Evolutionary conservation across 2,797 vertebrate genomes (phyloP), one percentile per base, ranked within the genome.

Genomic region (Sebastes hubbsi): DNA sequence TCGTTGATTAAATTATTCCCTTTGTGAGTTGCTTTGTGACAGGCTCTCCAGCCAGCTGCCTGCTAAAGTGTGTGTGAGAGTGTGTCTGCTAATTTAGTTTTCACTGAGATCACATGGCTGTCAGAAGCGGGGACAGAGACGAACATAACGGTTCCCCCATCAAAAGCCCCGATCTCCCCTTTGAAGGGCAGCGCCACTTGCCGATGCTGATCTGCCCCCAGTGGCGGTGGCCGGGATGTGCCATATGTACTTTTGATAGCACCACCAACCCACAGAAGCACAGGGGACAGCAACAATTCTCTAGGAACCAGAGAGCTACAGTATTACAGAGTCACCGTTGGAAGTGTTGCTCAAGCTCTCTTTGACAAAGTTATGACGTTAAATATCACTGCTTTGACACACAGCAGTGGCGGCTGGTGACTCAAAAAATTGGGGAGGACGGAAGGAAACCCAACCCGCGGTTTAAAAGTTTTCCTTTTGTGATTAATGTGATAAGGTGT

Each of bases 21-120:
- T 91, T 91, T 91, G 88, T 91, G 81, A 82, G 62, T 56, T 71
- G 74, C 72, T 78, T 42, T 84, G 72, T 85, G 89, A 85, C 77
- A 75, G 76, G 25, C 58, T 56, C 32, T 63, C 68, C 3, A 36
- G 67, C 36, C 72, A 69, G 56, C 69, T 61, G 74, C 72, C 63
- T 42, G n/a, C 54, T 72, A 38, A 58, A 75, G 56, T 75, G 67
- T 46, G 66, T 18, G 66, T 10, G 66, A 6, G 22, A 4, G 56
- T 82, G 77, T 80, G 69, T 63, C 63, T 59, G 54, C 62, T 87
- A 77, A 84, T 89, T 82, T 81, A 60, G 73, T 82, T 88, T 85
- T 86, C 65, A 81, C 67, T 77, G 65, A 81, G 81, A 91, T 86
- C 80, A 76, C 73, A 80, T 88, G 62, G 70, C 59, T 87, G 77